Evolutionary conservation across 1,140 invertebrate genomes (phyloP), one percentile per base, ranked within the genome.

Genomic region (Drosophila dunni): DNA sequence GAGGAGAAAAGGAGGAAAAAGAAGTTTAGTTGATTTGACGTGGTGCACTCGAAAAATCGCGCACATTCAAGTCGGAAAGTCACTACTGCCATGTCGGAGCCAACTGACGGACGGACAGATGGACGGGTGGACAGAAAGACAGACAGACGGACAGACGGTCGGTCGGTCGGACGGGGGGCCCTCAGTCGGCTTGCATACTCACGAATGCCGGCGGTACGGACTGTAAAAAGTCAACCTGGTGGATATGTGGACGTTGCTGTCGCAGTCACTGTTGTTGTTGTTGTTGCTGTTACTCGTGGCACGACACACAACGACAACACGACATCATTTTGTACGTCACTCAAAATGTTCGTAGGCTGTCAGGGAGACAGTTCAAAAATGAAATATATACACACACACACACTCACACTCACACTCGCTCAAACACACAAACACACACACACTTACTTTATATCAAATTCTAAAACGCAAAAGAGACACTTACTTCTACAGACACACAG

Each of bases 281-380:
- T 45, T 45, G 68, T 33, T 42, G 44, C 7, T 34, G 64, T 42
- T 38, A 45, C 46, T 15, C 79, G 81, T 75, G 77, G 79, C 78
- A 90, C 81, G 81, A 65, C 62, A 40, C 62, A 66, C 44, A 79
- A 77, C 74, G 74, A 90, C 88, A 90, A 80, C 83, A 90, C 88
- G 86, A 90, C 88, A 90, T 83, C 86, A 89, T 81, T 90, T 90
- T 90, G 88, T 78, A 90, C 82, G 88, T 90, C 88, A 90, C 75
- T 90, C 84, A 84, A 83, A 89, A 72, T 64, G 76, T 81, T 89
- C 84, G 83, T 77, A 75, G 75, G 83, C 82, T 86, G 82, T 86
- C 82, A 86, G 83, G 79, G 76, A 88, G 83, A 83, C 83, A 83
- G 83, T 83, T 88, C 76, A 79, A 71, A 88, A 83, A 88, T 88